Conservation (phyloP, 2,888 invertebrate species). For the Spodoptera exigua region DNA sequence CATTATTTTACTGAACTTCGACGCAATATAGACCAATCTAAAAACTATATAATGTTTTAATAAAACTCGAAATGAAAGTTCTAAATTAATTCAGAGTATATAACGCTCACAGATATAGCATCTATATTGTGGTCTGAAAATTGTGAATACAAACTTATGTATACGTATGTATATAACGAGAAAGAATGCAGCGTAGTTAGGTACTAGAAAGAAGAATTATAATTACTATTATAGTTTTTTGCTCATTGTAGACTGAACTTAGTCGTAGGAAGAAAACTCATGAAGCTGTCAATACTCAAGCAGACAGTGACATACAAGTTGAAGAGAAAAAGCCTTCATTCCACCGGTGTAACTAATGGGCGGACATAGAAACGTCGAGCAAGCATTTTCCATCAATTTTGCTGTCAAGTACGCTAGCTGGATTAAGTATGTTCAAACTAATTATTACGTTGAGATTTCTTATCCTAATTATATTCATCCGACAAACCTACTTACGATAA, state of each 20-base stretch:
- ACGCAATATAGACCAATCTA: too few relatives aligned
- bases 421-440: slow-evolving; percentile 46
- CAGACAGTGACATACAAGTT: slow-evolving; percentile 35
- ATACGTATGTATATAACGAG: too few relatives aligned
- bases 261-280: slow-evolving; percentile 23
- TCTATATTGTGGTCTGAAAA: too few relatives aligned
- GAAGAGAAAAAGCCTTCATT: slow-evolving; percentile 41
- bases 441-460: slow-evolving; percentile 52
- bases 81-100: too few relatives aligned
- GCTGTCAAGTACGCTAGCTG: slow-evolving; percentile 33
- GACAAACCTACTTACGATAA: slow-evolving; percentile 47
- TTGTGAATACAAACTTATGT: too few relatives aligned
- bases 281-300: slow-evolving; percentile 35
- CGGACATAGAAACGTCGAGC: slow-evolving; percentile 41
- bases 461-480: slow-evolving; percentile 49
- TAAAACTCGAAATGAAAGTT: too few relatives aligned
- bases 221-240: too few relatives aligned
- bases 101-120: too few relatives aligned
- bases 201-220: too few relatives aligned
- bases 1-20: not conserved
- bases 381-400: slow-evolving; percentile 52
- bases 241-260: not conserved
- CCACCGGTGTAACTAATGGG: slow-evolving; percentile 41
- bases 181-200: too few relatives aligned
- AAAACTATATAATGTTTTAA: too few relatives aligned